Percentiles rank a stretch among this genome's conserved stretches.
These are phyloP conservation scores for Caenorhabditis imperialis DNA, from an alignment of 2,888 invertebrate genomes.

Conservation along the genomic window DNA sequence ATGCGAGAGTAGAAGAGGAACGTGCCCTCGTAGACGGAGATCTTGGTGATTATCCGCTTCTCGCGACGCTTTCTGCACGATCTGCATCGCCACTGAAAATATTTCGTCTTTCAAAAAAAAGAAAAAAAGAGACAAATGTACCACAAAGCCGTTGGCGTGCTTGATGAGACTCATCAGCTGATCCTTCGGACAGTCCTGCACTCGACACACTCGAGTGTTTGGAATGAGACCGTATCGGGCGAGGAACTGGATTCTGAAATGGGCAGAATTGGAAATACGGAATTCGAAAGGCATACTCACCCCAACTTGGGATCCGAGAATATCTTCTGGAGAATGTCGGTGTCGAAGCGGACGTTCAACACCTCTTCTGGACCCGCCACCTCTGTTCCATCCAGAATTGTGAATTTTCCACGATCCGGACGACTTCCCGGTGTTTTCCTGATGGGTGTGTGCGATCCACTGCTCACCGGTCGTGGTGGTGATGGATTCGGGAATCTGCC, in stretches of 20 bases:
- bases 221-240: constrained; percentile 64
- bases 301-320: constrained; percentile 59
- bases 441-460: constrained; percentile 38
- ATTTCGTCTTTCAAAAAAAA: background rate
- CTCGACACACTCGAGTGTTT: constrained; percentile 59
- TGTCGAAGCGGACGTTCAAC: constrained; percentile 53
- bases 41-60: constrained; percentile 63
- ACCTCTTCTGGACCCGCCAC: constrained; percentile 59
- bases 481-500: constrained; percentile 43
- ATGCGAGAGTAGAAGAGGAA: constrained; percentile 64
- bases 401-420: constrained; percentile 63
- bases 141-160: constrained; percentile 66
- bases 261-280: constrained; percentile 3
- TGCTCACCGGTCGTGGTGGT: constrained; percentile 28
- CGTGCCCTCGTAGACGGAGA: constrained; percentile 65
- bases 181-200: constrained; percentile 61
- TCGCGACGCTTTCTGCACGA: constrained; percentile 63
- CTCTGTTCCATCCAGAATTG: constrained; percentile 58
- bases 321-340: constrained; percentile 56
- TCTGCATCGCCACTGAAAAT: constrained; percentile 63
- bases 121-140: constrained; percentile 10
- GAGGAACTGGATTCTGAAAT: constrained; percentile 61
- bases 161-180: constrained; percentile 65
- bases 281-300: too few relatives aligned
- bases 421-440: constrained; percentile 54